Evolutionary conservation across 2,888 invertebrate genomes (phyloP), one percentile per base, ranked within the genome.

Genomic region (Heliconius cydno): DNA sequence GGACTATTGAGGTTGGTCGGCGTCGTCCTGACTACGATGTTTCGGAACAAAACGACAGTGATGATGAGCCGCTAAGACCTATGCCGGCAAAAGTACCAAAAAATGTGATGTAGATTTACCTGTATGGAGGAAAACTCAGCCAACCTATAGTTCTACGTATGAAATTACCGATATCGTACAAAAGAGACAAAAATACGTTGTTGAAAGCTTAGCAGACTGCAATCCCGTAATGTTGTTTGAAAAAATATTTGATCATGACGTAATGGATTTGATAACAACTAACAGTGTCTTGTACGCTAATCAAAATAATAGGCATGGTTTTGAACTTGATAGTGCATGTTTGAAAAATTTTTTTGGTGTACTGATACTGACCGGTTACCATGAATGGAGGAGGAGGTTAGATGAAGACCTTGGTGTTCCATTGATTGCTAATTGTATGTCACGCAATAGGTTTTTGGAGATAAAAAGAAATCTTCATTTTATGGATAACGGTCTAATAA

Each of bases 361-460:
- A 34, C 34, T 34, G 34, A 34, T 34, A 34, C 7, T 34, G 7
- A 34, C 34, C 34, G 34, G 34, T 34, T 34, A 34, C 34, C 34
- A 34, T 34, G 34, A 34, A 34, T 34, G 9, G 34, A 28, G 28
- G 28, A 28, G 34, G 34, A 34, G 34, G 9, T 34, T 7, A 34
- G 34, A 34, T 34, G 34, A 34, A 34, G 34, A 34, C 34, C 38
- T 68, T 68, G 68, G 68, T 68, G 68, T 34, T 34, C 34, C 34
- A 34, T 34, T 34, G 34, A 34, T 34, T 34, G 34, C 34, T 34
- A 85, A 85, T 76, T 60, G 78, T 84, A 82, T 83, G 80, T 83
- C 73, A 83, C 82, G 80, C 81, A 80, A 79, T 81, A 81, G 85
- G 74, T 86, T 85, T 83, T 70, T 80, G 57, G 82, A 82, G 70